Base-by-base conservation (phyloP, 2,113 vertebrate species). In the Neotragus pygmaeus region DNA sequence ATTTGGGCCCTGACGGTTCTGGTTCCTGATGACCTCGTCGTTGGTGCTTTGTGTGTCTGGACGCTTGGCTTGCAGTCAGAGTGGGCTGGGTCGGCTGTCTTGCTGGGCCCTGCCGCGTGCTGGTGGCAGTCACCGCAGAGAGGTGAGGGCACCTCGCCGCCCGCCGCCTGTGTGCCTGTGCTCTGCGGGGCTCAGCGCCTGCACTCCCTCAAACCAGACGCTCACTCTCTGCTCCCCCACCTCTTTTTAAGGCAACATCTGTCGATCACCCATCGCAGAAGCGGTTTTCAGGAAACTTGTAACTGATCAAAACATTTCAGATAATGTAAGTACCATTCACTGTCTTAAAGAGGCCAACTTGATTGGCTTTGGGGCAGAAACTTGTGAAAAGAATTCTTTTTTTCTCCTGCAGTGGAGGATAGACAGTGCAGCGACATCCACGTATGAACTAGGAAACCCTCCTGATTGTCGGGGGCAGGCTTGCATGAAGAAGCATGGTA, bases 351-450 rank as follows among this genome's bases (percentile, higher is more conserved):
- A 55, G 81, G 58, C 62, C 53, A 27, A 0, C 36, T 78, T 7
- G 39, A 9, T 23, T 47, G 7, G 51, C 55, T 86, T 7, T 43
- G 58, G 49, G 92, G 82, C 77, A 91, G 66, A 84, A 90, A 98
- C 95, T 73, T 53, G 96, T 97, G 43, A 98, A 98, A 98, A 97
- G 78, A 90, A n/a, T 88, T 77, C 84, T 97, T 98, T 93, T 98
- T 97, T 98, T 98, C 98, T 97, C 85, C 98, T 97, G 84, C 99
- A 99, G 99, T 99, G 99, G 99, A 99, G 99, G 98, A 99, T 99
- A 99, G 99, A 99, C 99, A 99, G 99, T 98, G 99, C 99, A 89
- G 99, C 99, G 60, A 99, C 99, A 66, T 99, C 99, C 97, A 98
- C 99, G 47, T 99, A 99, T 99, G 99, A 99, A 98, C 99, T 99